Evolutionary conservation across 2,888 invertebrate species (phyloP).

Genomic region (Drosophila neonasuta): DNA sequence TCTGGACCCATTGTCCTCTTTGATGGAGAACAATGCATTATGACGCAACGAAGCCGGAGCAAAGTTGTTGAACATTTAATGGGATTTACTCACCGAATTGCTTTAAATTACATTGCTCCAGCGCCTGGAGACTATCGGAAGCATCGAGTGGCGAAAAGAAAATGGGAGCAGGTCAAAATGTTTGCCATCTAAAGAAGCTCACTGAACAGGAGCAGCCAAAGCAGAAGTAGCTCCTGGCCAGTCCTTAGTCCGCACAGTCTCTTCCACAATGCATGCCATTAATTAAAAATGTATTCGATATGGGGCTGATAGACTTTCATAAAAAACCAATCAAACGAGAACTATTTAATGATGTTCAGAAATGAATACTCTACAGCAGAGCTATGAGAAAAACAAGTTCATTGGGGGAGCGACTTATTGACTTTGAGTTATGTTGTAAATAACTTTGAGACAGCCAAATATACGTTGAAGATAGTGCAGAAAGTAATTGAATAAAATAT

Average conservation of each 20-base stretch:
- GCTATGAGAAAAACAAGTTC: not conserved
- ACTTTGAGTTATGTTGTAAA: not conserved
- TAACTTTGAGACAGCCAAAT: not conserved
- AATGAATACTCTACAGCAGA: constrained; percentile 11
- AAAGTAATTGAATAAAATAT: not conserved
- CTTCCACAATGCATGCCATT: constrained; percentile 15
- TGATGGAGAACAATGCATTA: constrained; percentile 49
- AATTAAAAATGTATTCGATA: constrained; percentile 28
- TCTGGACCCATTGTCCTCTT: constrained; percentile 52
- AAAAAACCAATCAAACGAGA: constrained; percentile 31
- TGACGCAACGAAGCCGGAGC: constrained; percentile 39
- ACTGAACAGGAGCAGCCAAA: not conserved
- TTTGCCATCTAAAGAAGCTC: constrained; percentile 12
- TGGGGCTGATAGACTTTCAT: constrained; percentile 17
- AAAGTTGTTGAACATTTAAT: constrained; percentile 67
- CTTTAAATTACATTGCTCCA: constrained; percentile 57
- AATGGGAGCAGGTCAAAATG: constrained; percentile 28
- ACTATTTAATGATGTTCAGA: constrained; percentile 10
- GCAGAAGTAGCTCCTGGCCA: not conserved
- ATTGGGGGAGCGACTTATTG: not conserved
- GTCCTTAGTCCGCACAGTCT: not conserved
- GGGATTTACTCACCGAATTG: constrained; percentile 59
- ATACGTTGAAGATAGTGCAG: not conserved
- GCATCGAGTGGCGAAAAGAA: constrained; percentile 19
- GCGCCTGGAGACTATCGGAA: constrained; percentile 13